A percentile compares a stretch with the other conserved stretches of the same genome.
These are phyloP conservation scores for Gymnoscopelus braueri DNA, from an alignment of 2,797 vertebrate species.

Conservation along the genomic window DNA sequence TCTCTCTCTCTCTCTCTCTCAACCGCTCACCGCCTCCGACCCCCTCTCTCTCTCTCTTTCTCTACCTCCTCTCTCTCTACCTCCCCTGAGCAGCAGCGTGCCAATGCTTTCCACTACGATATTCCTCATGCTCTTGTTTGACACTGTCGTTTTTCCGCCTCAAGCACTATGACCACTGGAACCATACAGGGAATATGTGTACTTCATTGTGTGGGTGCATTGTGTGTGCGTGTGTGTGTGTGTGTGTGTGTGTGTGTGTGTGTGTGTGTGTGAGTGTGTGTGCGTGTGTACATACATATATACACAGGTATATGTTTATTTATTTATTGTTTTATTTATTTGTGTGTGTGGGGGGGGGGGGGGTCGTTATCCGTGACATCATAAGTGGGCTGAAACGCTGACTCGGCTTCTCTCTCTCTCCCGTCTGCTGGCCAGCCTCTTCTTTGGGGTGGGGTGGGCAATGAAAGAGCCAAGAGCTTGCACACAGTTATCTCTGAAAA, in stretches of 20 bases:
- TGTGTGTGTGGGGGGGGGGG: slow-evolving; percentile 38
- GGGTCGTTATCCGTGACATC: slow-evolving; percentile 73
- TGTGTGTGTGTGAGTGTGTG: background rate
- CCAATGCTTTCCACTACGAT: slow-evolving; percentile 45
- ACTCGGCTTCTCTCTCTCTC: slow-evolving; percentile 74
- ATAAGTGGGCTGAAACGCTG: slow-evolving; percentile 78
- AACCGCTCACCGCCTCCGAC: slow-evolving; percentile 39
- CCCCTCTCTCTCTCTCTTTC: slow-evolving; percentile 43
- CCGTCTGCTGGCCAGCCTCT: slow-evolving; percentile 71
- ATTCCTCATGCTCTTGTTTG: slow-evolving; percentile 34
- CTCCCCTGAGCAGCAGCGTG: slow-evolving; percentile 44
- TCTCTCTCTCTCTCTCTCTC: slow-evolving; percentile 25
- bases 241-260: background rate
- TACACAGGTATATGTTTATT: no score
- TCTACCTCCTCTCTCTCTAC: slow-evolving; percentile 38
- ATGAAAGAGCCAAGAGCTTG: slow-evolving; percentile 69
- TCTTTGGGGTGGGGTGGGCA: slow-evolving; percentile 64
- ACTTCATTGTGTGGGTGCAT: slow-evolving; percentile 5
- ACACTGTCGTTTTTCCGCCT: slow-evolving; percentile 41
- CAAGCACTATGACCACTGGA: slow-evolving; percentile 6
- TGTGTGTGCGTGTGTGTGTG: background rate
- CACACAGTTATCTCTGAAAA: slow-evolving; percentile 68
- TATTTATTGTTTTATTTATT: background rate
- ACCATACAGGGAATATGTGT: no score
- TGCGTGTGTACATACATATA: background rate